phyloP scores from a whole-genome alignment of 2,888 invertebrate species.

The Microdon myrmicae region DNA sequence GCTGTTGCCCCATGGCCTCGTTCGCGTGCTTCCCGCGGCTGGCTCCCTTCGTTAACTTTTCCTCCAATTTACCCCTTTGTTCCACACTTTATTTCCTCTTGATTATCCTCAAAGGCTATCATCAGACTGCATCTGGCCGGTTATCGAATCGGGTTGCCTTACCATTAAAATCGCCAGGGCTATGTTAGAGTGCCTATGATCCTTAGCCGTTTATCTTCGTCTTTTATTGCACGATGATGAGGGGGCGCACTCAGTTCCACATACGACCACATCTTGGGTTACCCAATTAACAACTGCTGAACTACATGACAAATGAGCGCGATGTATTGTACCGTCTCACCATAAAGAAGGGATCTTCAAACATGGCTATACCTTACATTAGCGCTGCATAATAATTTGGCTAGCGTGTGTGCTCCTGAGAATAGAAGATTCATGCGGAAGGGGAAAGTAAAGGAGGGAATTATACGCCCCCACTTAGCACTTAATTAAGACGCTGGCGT shows the following conservation, averaged over 20 bases:
- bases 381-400: slow-evolving; percentile 34
- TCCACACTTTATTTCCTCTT: slow-evolving; percentile 4
- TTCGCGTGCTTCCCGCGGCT: background rate
- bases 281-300: slow-evolving; percentile 6
- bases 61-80: too few species aligned
- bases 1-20: slow-evolving; percentile 11
- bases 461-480: slow-evolving; percentile 29
- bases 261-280: slow-evolving; percentile 13
- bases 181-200: background rate
- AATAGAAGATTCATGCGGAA: too few species aligned
- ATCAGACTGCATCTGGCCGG: slow-evolving; percentile 22
- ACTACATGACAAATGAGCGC: slow-evolving; percentile 33
- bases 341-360: slow-evolving; percentile 22
- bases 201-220: slow-evolving; percentile 5
- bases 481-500: slow-evolving; percentile 32
- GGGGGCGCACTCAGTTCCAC: slow-evolving; percentile 1
- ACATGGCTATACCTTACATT: slow-evolving; percentile 20
- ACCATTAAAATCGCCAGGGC: too few species aligned
- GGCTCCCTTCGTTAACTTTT: slow-evolving; percentile 1
- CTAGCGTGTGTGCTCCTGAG: slow-evolving; percentile 13
- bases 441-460: slow-evolving; percentile 6
- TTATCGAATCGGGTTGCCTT: slow-evolving; percentile 1
- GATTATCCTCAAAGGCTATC: slow-evolving; percentile 4
- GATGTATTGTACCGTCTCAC: slow-evolving; percentile 12
- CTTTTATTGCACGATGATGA: background rate